Conservation (phyloP, 2,888 invertebrate genomes). For the Brassicogethes aeneus region DNA sequence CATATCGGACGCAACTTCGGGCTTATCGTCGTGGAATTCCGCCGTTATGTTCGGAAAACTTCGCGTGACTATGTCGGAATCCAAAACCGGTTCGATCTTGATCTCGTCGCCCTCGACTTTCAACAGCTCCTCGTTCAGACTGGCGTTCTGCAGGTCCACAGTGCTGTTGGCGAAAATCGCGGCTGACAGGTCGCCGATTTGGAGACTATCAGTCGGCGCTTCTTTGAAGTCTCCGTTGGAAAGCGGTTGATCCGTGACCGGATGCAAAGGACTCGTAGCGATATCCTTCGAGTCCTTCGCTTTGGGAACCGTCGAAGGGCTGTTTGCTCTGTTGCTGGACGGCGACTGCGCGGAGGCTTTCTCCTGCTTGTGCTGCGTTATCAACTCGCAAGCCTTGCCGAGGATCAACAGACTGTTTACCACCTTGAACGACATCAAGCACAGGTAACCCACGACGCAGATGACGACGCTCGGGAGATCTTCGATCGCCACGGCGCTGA, state of each 20-base stretch:
- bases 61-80: constrained; percentile 46
- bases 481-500: constrained; percentile 70
- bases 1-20: constrained; percentile 33
- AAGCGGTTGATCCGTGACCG: constrained; percentile 21
- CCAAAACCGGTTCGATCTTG: constrained; percentile 31
- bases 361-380: constrained; percentile 59
- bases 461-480: constrained; percentile 63
- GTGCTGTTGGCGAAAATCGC: constrained; percentile 83
- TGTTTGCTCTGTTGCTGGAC: constrained; percentile 24
- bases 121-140: constrained; percentile 66
- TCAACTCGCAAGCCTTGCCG: constrained; percentile 84
- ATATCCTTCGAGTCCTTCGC: constrained; percentile 16
- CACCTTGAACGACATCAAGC: constrained; percentile 65
- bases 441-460: constrained; percentile 65
- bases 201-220: constrained; percentile 9
- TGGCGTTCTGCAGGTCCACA: constrained; percentile 72
- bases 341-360: constrained; percentile 37
- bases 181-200: constrained; percentile 52
- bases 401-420: constrained; percentile 83
- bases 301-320: constrained; percentile 20
- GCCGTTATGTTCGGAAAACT: constrained; percentile 55
- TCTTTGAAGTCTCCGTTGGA: constrained; percentile 7
- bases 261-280: constrained; percentile 37
- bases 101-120: constrained; percentile 37
- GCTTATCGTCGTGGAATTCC: constrained; percentile 34